Conservation (phyloP, 2,113 vertebrate genomes). For the Ariopsis seemanni region DNA sequence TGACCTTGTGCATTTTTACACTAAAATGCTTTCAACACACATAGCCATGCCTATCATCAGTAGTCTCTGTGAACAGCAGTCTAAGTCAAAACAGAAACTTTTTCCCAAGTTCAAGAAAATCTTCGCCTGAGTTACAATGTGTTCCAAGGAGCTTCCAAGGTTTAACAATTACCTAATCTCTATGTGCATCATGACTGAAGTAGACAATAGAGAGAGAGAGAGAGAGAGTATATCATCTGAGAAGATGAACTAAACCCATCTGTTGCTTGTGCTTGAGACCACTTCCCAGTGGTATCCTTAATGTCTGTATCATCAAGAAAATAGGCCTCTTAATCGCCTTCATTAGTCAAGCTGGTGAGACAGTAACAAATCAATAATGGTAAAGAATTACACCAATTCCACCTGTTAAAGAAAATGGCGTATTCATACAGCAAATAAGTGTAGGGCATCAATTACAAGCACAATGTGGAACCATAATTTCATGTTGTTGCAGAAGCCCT, state of each 20-base stretch:
- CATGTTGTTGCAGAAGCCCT: conserved; percentile 20
- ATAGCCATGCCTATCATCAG: conserved; percentile 11
- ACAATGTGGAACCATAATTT: conserved; percentile 33
- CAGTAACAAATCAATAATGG: conserved; percentile 60
- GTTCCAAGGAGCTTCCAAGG: conserved; percentile 9
- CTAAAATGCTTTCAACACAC: neutral
- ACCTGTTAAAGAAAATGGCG: conserved; percentile 50
- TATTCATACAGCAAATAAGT: conserved; percentile 46
- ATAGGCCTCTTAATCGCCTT: conserved; percentile 56
- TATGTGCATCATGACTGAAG: conserved; percentile 17
- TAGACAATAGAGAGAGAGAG: neutral
- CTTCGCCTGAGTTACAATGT: neutral
- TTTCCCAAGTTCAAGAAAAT: neutral
- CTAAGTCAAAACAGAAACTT: conserved; percentile 13
- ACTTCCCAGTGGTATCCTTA: conserved; percentile 57
- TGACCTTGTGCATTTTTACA: neutral
- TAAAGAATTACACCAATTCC: conserved; percentile 52
- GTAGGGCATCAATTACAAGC: conserved; percentile 40
- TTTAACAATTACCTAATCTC: conserved; percentile 10
- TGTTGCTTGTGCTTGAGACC: conserved; percentile 53
- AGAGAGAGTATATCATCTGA: conserved; percentile 22
- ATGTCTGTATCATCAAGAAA: conserved; percentile 61
- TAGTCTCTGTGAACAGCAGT: conserved; percentile 19
- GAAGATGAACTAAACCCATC: conserved; percentile 52
- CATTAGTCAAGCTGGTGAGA: conserved; percentile 60